Evolutionary conservation across 1,140 invertebrate species (phyloP).

Genomic region (Linepithema humile): DNA sequence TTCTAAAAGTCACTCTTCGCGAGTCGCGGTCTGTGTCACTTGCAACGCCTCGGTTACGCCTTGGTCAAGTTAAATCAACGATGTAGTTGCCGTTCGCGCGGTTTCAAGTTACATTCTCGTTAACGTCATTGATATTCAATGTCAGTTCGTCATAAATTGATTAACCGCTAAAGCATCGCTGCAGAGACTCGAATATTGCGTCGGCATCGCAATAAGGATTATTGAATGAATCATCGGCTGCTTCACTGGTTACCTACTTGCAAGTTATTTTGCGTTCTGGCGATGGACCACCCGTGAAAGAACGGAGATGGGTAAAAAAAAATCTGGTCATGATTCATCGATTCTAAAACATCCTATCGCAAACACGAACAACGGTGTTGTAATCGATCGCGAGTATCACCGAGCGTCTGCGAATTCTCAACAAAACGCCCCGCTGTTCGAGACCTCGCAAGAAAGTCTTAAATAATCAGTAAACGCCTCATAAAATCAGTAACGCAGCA

Average conservation of each 20-base stretch:
- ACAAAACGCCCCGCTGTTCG: neutral
- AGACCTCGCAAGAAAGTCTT: neutral
- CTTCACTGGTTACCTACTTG: conserved; percentile 38
- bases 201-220: conserved; percentile 27
- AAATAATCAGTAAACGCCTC: conserved; percentile 40
- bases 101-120: neutral
- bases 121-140: neutral
- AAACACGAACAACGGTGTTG: conserved; percentile 6
- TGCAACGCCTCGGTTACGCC: neutral
- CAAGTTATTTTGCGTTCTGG: conserved; percentile 20
- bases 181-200: conserved; percentile 44
- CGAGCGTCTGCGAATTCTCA: neutral
- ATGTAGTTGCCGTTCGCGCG: neutral
- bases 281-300: conserved; percentile 51
- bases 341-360: conserved; percentile 41
- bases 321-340: conserved; percentile 52
- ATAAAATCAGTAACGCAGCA: conserved; percentile 26
- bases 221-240: conserved; percentile 60
- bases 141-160: conserved; percentile 27
- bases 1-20: neutral
- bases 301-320: neutral
- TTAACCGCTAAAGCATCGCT: conserved; percentile 34
- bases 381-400: conserved; percentile 27
- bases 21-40: neutral
- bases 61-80: neutral